Percentiles rank a stretch among this genome's conserved stretches.
Evolutionary conservation across 2,888 invertebrate species (phyloP).

Genomic region (Drosophila sordidula): DNA sequence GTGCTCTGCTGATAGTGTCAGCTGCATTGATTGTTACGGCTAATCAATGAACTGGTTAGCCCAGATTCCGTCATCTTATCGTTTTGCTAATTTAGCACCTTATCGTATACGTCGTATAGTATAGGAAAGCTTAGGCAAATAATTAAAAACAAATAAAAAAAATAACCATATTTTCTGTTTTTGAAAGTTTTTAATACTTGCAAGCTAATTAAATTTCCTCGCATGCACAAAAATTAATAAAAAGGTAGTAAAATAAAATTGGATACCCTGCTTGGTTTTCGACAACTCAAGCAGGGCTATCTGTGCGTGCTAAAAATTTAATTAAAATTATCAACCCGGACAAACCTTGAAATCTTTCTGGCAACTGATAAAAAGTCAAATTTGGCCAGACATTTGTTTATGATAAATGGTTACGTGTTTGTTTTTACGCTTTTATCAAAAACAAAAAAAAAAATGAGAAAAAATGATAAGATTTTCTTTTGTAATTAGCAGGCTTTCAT

Average conservation of each 20-base stretch:
- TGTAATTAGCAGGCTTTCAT: constrained; percentile 22
- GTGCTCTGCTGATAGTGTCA: constrained; percentile 41
- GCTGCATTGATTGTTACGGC: constrained; percentile 6
- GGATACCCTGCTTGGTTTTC: constrained; percentile 1
- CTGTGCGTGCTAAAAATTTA: constrained; percentile 7
- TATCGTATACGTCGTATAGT: neutral
- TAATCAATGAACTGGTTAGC: constrained; percentile 38
- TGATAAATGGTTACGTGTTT: constrained; percentile 29
- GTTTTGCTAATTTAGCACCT: constrained; percentile 1
- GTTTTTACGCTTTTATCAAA: constrained; percentile 17
- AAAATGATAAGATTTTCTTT: constrained; percentile 41
- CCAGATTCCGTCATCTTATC: constrained; percentile 7
- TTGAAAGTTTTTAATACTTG: neutral
- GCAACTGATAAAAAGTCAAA: constrained; percentile 41
- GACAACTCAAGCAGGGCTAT: neutral
- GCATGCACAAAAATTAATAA: neutral
- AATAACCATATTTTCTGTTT: too few species aligned
- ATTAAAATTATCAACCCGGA: constrained; percentile 22
- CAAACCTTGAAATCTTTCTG: constrained; percentile 41
- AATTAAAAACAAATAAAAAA: neutral
- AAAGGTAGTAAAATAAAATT: neutral
- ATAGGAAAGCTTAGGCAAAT: neutral
- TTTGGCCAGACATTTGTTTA: constrained; percentile 25
- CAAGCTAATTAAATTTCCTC: neutral
- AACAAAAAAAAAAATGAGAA: neutral